Base-by-base conservation (phyloP, 2,113 vertebrate species). In the Cathartes aura region DNA sequence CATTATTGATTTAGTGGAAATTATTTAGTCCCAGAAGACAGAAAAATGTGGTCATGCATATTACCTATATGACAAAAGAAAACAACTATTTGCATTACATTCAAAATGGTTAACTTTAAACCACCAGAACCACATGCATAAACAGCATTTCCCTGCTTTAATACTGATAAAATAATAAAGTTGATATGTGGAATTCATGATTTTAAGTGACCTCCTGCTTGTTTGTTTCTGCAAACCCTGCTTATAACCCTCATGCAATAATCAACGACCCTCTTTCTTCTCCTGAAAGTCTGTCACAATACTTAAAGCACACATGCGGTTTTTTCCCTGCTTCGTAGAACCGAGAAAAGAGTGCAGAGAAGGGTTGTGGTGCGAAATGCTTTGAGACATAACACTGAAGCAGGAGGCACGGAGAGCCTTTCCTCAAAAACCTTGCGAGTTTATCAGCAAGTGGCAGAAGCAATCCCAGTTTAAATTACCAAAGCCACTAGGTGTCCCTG, bases 401-500 rank as follows among this genome's bases (percentile, higher is more conserved):
- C 3, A 24, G 18, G 38, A 52, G 22, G 4, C 20, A 36, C 16
- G 5, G 15, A 73, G 15, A 85, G 9, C 20, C 9, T n/a, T 20
- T 58, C 38, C 23, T 2, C 2, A 48, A 71, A 86, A 67, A 6
- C 26, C 6, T 12, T 22, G 11, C 0, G 12, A 47, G 12, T 62
- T 59, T 26, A 18, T 52, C 26, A 42, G 15, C 4, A 42, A 45
- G 32, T 4, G 8, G 16, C 42, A 71, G 43, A 38, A 78, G 9
- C 21, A 64, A 83, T 34, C 12, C 26, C 8, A 0, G 5, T 9
- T 58, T 40, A 53, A 21, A 72, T 66, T 64, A 32, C 23, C 17
- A 22, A 29, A 60, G 43, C 95, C 94, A 79, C 92, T 95, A 96
- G 95, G 56, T 97, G 95, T 97, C 96, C 76, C 90, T 94, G 86